Base-by-base conservation (phyloP, 1,140 invertebrate species). In the Triops cancriformis region DNA sequence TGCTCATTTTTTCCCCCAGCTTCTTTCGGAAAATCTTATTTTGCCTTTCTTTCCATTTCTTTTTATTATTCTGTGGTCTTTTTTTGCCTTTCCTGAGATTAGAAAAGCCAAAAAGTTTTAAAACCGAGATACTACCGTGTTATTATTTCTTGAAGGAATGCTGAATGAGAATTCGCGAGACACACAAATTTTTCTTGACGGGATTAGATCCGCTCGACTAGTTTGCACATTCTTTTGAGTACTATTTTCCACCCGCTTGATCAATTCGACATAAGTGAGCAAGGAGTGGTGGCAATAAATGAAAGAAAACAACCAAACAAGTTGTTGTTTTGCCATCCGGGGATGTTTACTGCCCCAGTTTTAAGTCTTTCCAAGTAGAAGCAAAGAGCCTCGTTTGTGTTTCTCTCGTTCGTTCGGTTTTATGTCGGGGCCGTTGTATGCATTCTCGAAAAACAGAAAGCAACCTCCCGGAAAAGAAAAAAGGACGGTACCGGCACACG, bases 351-450 rank as follows among this genome's bases (percentile, higher is more conserved):
- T 64, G 14, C 51, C 51, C 10, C 51, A n/a, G 51, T 64, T 64
- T 64, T 64, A 64, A 64, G 51, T 64, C 51, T 64, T 23, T 64
- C 51, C 18, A 64, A 64, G 51, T 64, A 64, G 51, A 64, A 64
- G 51, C 51, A 2, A 64, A 64, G 51, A 64, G 14, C 51, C 51
- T 64, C 51, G 51, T 64, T 64, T 64, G 51, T 64, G 51, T 64
- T 64, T 64, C 23, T 23, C 7, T 5, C 45, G 14, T 23, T 64
- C 6, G 51, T 64, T 64, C 14, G 10, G 10, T 64, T 64, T 64
- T 64, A 64, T 64, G 51, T 37, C 31, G 2, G 2, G 14, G 51
- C 4, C 51, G 51, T 64, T 23, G 51, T 64, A 0, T 64, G 51
- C 23, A 64, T 64, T 23, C n/a, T 64, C 51, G 6, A 7, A 37